Percentiles rank a stretch among this genome's conserved stretches.
These are phyloP conservation scores for Iselma pallidipennis DNA, from an alignment of 2,888 invertebrate genomes.

Conservation along the genomic window DNA sequence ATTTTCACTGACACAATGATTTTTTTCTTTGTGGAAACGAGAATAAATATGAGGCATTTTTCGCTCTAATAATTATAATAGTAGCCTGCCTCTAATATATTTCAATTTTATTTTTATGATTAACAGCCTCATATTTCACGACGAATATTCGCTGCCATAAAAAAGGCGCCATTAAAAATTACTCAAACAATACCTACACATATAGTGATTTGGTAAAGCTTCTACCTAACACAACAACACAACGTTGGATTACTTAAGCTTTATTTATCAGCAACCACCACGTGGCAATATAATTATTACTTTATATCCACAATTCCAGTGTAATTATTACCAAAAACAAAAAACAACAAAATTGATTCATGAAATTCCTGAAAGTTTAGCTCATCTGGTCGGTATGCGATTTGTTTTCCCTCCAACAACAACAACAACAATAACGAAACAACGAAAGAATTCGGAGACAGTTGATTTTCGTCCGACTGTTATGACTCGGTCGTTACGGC, in stretches of 20 bases:
- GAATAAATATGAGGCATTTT: slow-evolving; percentile 53
- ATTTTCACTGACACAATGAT: slow-evolving; percentile 46
- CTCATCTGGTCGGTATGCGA: too few relatives aligned
- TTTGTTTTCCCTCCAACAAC: background rate
- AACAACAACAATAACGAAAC: too few relatives aligned
- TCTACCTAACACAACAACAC: background rate
- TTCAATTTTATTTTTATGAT: slow-evolving; percentile 51
- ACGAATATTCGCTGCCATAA: slow-evolving; percentile 29
- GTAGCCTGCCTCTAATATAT: slow-evolving; percentile 51
- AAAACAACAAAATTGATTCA: too few relatives aligned
- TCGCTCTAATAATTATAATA: slow-evolving; percentile 54
- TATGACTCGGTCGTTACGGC: slow-evolving; percentile 7
- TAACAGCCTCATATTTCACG: slow-evolving; percentile 42
- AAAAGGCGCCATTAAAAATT: slow-evolving; percentile 24
- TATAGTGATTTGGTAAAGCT: slow-evolving; percentile 3
- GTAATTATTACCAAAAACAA: too few relatives aligned
- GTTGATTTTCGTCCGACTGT: too few relatives aligned
- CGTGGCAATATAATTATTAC: background rate
- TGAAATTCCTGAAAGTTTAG: too few relatives aligned
- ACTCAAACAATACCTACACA: slow-evolving; percentile 4
- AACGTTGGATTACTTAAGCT: background rate
- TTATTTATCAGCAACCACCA: background rate
- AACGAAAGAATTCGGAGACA: background rate
- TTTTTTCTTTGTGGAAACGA: slow-evolving; percentile 45
- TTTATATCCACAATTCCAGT: too few relatives aligned